Conservation (phyloP, 2,888 invertebrate species). For the Eupithecia exiguata region DNA sequence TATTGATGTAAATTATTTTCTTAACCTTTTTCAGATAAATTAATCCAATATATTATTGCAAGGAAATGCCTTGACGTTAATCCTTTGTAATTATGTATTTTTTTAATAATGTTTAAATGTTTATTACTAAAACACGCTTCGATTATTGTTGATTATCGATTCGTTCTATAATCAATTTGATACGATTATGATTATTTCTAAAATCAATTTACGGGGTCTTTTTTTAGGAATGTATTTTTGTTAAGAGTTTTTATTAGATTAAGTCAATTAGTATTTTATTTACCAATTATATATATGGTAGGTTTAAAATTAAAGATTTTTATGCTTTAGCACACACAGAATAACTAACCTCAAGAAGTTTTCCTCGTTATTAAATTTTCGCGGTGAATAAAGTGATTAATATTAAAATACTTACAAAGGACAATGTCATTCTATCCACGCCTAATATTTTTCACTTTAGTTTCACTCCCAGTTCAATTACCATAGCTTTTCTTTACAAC, state of each 20-base stretch:
- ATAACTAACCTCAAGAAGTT: too few relatives aligned
- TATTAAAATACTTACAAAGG: conserved; percentile 73
- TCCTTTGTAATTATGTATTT: conserved; percentile 53
- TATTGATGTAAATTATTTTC: neutral
- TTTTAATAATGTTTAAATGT: conserved; percentile 37
- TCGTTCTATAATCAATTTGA: conserved; percentile 34
- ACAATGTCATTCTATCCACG: conserved; percentile 82
- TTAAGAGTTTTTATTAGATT: conserved; percentile 25
- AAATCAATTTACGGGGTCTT: conserved; percentile 18
- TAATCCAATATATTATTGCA: conserved; percentile 64
- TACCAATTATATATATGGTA: neutral
- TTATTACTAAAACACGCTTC: conserved; percentile 36
- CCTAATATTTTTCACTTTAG: conserved; percentile 61
- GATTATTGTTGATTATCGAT: conserved; percentile 34
- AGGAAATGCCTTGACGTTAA: conserved; percentile 68
- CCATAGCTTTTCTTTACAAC: conserved; percentile 48
- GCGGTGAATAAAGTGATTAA: conserved; percentile 16
- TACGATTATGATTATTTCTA: conserved; percentile 24
- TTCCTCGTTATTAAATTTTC: neutral
- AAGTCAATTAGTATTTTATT: conserved; percentile 18
- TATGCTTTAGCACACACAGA: neutral
- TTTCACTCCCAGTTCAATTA: conserved; percentile 53
- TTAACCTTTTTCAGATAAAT: neutral
- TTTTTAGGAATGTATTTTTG: conserved; percentile 9
- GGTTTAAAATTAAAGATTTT: neutral